Conservation (phyloP, 2,888 invertebrate genomes). For the Drosophila stalkeri region DNA sequence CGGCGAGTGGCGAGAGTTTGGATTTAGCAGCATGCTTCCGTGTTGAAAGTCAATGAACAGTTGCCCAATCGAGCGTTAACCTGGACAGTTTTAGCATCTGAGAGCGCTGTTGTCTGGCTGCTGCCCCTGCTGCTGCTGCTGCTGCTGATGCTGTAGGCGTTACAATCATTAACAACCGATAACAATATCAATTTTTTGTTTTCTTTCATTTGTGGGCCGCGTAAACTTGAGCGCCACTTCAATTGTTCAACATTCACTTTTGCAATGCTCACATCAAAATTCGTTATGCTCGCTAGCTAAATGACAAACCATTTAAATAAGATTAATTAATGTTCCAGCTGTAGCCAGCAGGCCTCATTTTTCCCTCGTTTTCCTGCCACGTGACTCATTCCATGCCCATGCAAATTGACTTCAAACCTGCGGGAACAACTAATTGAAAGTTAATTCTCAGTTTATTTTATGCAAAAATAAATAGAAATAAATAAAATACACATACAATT, state of each 20-base stretch:
- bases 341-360: conserved; percentile 53
- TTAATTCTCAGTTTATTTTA: conserved; percentile 30
- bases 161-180: conserved; percentile 75
- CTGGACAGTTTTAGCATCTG: conserved; percentile 52
- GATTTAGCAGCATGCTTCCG: conserved; percentile 60
- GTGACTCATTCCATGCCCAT: conserved; percentile 44
- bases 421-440: conserved; percentile 48
- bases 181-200: conserved; percentile 59
- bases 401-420: conserved; percentile 32
- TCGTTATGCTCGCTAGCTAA: conserved; percentile 56
- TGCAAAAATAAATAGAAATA: background rate
- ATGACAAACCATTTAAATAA: conserved; percentile 78
- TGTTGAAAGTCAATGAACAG: conserved; percentile 73
- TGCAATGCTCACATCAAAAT: conserved; percentile 63
- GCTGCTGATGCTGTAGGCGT: conserved; percentile 54
- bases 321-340: conserved; percentile 72
- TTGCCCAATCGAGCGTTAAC: conserved; percentile 78
- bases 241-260: conserved; percentile 77
- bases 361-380: conserved; percentile 30
- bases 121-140: background rate
- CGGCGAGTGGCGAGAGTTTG: conserved; percentile 3
- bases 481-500: background rate
- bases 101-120: conserved; percentile 25
- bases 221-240: conserved; percentile 57
- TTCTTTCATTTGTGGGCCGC: conserved; percentile 13